Evolutionary conservation across 2,888 invertebrate genomes (phyloP), one percentile per base, ranked within the genome.

Genomic region (Plemyria rubiginata): DNA sequence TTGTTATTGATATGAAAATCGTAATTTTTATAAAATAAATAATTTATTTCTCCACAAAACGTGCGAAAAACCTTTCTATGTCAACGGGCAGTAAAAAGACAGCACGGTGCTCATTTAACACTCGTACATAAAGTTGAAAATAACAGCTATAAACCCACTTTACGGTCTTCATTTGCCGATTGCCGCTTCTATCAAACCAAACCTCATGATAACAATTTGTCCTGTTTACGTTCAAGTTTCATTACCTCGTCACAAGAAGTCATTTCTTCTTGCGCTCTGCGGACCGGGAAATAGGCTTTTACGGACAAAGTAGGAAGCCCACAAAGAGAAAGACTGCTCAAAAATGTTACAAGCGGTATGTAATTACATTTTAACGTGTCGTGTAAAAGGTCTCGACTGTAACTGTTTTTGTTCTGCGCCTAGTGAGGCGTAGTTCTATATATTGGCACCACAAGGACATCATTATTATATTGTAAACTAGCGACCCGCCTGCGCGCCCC

Each of bases 231-330:
- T 16, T 45, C 9, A 55, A 40, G 41, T 48, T 62, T 50, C 40
- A 50, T 57, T 46, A 60, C 50, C 48, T 38, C 36, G n/a, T 57
- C 43, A 58, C 54, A 54, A 43, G 12, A 46, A 51, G 4, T 48
- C 32, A 11, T 55, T 52, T 48, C 52, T 55, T 41, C n/a, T 15
- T 41, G 32, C 36, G 60, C 51, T 28, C 32, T 58, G 45, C 32
- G 51, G 59, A 46, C 60, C 64, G 64, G 62, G 64, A 70, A 65
- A 65, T 62, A 62, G 56, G 58, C 65, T 67, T 56, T 60, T 38
- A 60, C 56, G 58, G 50, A 1, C 6, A 46, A 65, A 67, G 65
- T 63, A 56, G 57, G 58, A 58, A 62, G 56, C 8, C 62, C 13
- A 54, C 63, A 66, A 66, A 64, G 54, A 57, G n/a, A 53, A 38